phyloP scores from a whole-genome alignment of 2,888 invertebrate genomes.

The Drosophila picticornis region DNA sequence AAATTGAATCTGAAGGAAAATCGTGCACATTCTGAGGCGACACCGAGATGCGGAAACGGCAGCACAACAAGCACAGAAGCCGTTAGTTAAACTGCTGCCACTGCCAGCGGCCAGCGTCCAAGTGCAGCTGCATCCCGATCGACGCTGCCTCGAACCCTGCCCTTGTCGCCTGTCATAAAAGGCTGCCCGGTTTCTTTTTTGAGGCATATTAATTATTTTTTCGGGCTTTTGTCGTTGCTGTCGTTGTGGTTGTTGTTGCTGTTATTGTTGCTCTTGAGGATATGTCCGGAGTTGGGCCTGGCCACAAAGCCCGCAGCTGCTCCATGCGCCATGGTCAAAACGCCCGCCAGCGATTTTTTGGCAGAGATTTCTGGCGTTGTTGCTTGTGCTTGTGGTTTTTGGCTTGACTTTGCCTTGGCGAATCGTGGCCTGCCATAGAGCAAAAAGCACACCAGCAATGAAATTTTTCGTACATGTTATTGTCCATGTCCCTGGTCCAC shows the following conservation, averaged over 20 bases:
- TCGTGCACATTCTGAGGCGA: slow-evolving; percentile 81
- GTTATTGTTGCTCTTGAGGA: slow-evolving; percentile 66
- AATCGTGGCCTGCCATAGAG: slow-evolving; percentile 68
- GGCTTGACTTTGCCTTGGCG: slow-evolving; percentile 33
- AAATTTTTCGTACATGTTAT: slow-evolving; percentile 78
- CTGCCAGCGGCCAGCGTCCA: slow-evolving; percentile 63
- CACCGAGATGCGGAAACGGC: slow-evolving; percentile 83
- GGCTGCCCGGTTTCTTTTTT: slow-evolving; percentile 65
- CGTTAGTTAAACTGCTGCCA: slow-evolving; percentile 79
- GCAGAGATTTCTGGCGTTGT: slow-evolving; percentile 66
- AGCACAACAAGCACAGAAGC: slow-evolving; percentile 80
- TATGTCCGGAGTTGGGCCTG: slow-evolving; percentile 59
- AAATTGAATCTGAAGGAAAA: slow-evolving; percentile 80
- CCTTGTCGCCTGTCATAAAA: slow-evolving; percentile 82
- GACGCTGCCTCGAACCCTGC: slow-evolving; percentile 65
- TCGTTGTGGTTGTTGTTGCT: slow-evolving; percentile 45
- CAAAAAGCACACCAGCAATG: slow-evolving; percentile 78
- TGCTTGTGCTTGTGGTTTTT: slow-evolving; percentile 38
- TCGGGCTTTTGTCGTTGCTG: slow-evolving; percentile 70
- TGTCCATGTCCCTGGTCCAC: slow-evolving; percentile 69
- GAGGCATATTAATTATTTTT: slow-evolving; percentile 84
- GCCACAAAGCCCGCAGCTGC: slow-evolving; percentile 63
- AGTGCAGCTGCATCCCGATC: slow-evolving; percentile 73
- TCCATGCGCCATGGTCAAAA: slow-evolving; percentile 62
- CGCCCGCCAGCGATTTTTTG: slow-evolving; percentile 78